These are phyloP conservation scores for Tyrannus savana DNA, from an alignment of 2,113 vertebrate genomes.

Conservation along the genomic window DNA sequence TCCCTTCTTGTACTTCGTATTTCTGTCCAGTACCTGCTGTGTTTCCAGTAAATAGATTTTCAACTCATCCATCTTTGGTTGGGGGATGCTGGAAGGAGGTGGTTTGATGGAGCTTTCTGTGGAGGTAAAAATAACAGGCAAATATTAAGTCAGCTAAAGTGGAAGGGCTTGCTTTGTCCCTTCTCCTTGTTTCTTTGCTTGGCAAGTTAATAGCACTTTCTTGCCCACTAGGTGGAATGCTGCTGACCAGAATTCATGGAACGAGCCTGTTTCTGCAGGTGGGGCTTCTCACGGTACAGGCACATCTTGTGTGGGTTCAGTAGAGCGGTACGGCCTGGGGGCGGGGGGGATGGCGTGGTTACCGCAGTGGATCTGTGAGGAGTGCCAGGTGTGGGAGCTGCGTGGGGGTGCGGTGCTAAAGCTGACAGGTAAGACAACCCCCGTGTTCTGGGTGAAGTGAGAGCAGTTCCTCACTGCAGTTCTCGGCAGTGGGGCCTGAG, in stretches of 20 bases:
- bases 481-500: background rate
- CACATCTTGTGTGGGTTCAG: background rate
- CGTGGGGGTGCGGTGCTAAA: background rate
- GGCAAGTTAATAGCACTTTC: background rate
- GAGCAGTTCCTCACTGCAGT: rapidly evolving
- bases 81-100: background rate
- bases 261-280: background rate
- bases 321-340: background rate
- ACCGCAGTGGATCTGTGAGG: rapidly evolving
- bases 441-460: background rate
- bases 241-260: rapidly evolving
- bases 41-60: background rate
- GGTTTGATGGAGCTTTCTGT: background rate
- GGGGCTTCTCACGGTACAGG: rapidly evolving
- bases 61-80: background rate
- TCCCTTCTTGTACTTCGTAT: background rate
- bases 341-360: too few relatives aligned
- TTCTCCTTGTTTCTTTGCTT: background rate
- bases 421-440: background rate
- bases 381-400: background rate
- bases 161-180: background rate
- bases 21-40: background rate
- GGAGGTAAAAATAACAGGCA: background rate
- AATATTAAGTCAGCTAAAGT: background rate
- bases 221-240: background rate